Conservation (phyloP, 2,113 vertebrate species). For the Spermophilus dauricus region DNA sequence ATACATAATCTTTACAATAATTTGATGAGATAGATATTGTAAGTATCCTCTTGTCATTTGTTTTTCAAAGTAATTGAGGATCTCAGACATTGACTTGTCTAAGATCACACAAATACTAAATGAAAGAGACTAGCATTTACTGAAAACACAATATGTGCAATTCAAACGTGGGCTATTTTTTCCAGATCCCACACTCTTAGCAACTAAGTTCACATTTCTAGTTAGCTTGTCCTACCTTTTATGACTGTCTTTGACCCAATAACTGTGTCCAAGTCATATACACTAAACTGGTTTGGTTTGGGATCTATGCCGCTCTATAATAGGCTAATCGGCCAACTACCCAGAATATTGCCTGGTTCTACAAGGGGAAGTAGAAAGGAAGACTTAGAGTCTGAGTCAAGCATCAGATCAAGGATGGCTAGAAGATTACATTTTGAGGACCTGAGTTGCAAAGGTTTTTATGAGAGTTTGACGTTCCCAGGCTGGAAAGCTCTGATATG, state of each 20-base stretch:
- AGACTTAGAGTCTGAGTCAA: background rate
- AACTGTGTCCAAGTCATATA: background rate
- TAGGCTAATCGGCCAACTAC: background rate
- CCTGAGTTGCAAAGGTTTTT: background rate
- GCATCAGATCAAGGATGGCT: background rate
- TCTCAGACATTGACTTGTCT: background rate
- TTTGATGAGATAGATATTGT: background rate
- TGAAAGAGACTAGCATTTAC: background rate
- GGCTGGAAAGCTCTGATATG: background rate
- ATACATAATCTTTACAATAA: background rate
- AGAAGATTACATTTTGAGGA: background rate
- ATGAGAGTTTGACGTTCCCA: background rate
- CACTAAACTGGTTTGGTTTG: background rate
- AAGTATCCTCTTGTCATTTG: background rate
- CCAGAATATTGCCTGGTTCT: background rate
- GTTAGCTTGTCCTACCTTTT: background rate
- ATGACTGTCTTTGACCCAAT: background rate
- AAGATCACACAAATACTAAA: background rate
- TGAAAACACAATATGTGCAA: background rate
- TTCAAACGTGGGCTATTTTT: background rate
- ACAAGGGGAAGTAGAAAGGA: background rate
- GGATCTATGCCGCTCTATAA: background rate
- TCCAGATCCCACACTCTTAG: background rate
- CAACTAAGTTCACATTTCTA: background rate
- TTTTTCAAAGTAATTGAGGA: background rate